Conservation (phyloP, 2,113 vertebrate species). For the Eulemur macaco region DNA sequence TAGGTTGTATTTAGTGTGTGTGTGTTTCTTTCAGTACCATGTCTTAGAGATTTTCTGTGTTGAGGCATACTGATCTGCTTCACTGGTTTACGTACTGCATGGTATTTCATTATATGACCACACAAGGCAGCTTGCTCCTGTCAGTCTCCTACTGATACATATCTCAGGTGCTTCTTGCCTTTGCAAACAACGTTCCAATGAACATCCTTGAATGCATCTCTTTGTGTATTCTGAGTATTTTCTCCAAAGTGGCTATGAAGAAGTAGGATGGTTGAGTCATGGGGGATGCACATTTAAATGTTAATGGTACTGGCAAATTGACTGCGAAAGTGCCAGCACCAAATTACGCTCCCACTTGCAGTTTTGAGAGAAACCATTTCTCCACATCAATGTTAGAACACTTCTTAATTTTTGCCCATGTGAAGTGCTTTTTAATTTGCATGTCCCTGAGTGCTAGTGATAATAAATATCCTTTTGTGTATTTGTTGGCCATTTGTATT, state of each 20-base stretch:
- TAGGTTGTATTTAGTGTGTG: neutral
- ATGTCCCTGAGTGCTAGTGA: neutral
- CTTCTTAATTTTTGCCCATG: neutral
- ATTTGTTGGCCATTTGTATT: neutral
- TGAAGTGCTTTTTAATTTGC: constrained; percentile 18
- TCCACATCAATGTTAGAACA: neutral
- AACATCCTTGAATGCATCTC: neutral
- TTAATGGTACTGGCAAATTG: neutral
- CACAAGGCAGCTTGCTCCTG: neutral
- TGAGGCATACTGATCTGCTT: neutral
- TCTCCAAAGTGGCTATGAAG: neutral
- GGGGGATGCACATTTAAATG: neutral
- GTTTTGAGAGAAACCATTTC: constrained; percentile 22
- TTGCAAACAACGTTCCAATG: neutral
- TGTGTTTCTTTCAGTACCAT: neutral
- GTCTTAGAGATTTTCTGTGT: neutral
- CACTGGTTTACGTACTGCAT: neutral
- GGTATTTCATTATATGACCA: neutral
- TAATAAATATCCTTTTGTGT: neutral
- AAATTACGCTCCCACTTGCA: neutral
- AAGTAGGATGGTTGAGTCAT: neutral
- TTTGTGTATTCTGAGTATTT: neutral
- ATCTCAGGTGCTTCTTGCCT: neutral
- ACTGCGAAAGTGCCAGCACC: neutral
- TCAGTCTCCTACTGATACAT: neutral